Conservation (phyloP, 2,113 vertebrate genomes). For the Poecile atricapillus region DNA sequence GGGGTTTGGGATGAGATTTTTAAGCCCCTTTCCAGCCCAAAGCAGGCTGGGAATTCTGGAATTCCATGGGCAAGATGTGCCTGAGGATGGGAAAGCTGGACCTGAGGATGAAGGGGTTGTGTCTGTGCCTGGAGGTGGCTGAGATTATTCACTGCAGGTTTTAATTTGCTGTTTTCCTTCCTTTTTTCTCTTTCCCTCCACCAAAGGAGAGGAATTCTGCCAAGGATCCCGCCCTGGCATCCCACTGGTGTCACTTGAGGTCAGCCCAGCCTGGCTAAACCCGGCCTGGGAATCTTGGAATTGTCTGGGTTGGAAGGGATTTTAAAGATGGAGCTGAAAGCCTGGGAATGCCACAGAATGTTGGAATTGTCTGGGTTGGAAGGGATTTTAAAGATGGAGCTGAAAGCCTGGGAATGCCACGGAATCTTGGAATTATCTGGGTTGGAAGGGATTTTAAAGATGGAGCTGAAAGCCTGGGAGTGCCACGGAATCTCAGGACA, state of each 20-base stretch:
- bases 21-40: not conserved
- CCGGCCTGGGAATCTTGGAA: not conserved
- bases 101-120: too few species aligned
- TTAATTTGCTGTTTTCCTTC: not conserved
- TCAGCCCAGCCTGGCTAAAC: not conserved
- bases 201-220: not conserved
- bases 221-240: not conserved
- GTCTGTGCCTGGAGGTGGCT: not conserved
- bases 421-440: not conserved
- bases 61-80: accelerated
- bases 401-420: not conserved
- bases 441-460: not conserved
- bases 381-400: not conserved
- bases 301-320: too few species aligned
- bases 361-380: too few species aligned
- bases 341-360: not conserved
- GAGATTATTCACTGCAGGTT: not conserved
- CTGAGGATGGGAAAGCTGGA: not conserved
- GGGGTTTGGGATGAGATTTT: not conserved
- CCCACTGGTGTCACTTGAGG: too few species aligned
- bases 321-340: not conserved
- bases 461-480: not conserved
- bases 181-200: not conserved
- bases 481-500: not conserved
- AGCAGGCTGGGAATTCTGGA: not conserved